Evolutionary conservation across 2,797 vertebrate genomes (phyloP).

Genomic region (Distichodus sexfasciatus): DNA sequence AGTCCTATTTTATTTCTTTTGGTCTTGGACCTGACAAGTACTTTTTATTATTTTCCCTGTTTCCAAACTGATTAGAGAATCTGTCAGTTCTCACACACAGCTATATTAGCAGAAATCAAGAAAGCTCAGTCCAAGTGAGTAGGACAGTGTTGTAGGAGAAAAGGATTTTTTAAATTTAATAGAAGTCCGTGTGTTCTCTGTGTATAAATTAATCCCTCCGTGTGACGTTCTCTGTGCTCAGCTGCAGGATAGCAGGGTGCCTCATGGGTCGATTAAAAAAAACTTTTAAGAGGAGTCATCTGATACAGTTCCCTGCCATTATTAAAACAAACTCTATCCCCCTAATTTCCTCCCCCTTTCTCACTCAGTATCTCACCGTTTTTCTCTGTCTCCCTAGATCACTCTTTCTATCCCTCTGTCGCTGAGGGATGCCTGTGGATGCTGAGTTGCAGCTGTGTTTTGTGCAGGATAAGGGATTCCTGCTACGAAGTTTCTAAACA

Average conservation of each 20-base stretch:
- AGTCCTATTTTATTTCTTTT: neutral
- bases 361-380: too few species aligned
- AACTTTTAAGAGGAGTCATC: slow-evolving; percentile 33
- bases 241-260: slow-evolving; percentile 33
- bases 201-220: slow-evolving; percentile 24
- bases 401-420: neutral
- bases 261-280: slow-evolving; percentile 29
- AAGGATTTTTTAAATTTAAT: slow-evolving; percentile 1
- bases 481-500: neutral
- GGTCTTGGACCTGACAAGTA: neutral
- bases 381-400: too few species aligned
- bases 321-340: slow-evolving; percentile 31
- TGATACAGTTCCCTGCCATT: slow-evolving; percentile 35
- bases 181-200: neutral
- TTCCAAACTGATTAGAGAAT: neutral
- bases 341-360: too few species aligned
- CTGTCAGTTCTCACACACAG: neutral
- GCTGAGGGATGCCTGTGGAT: slow-evolving; percentile 22
- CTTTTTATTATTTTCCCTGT: neutral
- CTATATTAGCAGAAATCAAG: neutral
- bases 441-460: slow-evolving; percentile 28
- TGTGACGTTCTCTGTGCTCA: slow-evolving; percentile 16
- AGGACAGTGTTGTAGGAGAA: neutral
- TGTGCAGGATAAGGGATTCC: neutral
- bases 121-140: neutral